Percentiles rank a stretch among this genome's conserved stretches.
Evolutionary conservation across 2,797 vertebrate species (phyloP).

Genomic region (Lithobates pipiens): DNA sequence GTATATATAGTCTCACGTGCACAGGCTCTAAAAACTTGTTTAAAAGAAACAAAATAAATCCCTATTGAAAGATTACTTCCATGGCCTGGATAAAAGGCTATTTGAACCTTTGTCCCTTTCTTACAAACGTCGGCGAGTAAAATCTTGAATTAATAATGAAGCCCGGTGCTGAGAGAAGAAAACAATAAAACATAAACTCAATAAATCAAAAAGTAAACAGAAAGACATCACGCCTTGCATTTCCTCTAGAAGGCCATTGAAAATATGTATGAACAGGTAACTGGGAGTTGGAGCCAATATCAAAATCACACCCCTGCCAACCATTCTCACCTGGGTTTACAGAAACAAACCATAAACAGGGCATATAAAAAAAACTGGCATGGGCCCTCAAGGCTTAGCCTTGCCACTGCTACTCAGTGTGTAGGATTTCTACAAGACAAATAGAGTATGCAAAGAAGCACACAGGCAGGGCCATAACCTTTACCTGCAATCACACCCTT

Average conservation of each 20-base stretch:
- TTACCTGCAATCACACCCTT: conserved; percentile 12
- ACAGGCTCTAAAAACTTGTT: neutral
- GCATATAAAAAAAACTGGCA: neutral
- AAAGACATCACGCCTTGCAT: neutral
- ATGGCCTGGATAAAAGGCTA: neutral
- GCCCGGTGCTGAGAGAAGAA: neutral
- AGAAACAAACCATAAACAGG: conserved; percentile 12
- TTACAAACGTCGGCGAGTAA: neutral
- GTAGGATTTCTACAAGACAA: conserved; percentile 7
- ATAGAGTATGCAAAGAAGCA: neutral
- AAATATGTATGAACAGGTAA: conserved; percentile 26
- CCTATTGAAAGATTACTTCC: neutral
- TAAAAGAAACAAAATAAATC: neutral
- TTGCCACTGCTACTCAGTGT: conserved; percentile 14
- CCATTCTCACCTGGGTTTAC: conserved; percentile 28
- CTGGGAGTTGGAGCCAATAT: neutral
- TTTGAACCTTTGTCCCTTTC: neutral
- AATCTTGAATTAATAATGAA: conserved; percentile 1
- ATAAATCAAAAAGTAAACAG: conserved; percentile 2
- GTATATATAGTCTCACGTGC: neutral
- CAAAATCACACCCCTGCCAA: neutral
- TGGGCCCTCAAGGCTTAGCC: neutral
- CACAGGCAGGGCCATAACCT: conserved; percentile 13
- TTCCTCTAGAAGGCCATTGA: neutral
- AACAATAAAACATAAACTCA: neutral